Conservation (phyloP, 2,888 invertebrate species). For the Eupithecia tripunctaria region DNA sequence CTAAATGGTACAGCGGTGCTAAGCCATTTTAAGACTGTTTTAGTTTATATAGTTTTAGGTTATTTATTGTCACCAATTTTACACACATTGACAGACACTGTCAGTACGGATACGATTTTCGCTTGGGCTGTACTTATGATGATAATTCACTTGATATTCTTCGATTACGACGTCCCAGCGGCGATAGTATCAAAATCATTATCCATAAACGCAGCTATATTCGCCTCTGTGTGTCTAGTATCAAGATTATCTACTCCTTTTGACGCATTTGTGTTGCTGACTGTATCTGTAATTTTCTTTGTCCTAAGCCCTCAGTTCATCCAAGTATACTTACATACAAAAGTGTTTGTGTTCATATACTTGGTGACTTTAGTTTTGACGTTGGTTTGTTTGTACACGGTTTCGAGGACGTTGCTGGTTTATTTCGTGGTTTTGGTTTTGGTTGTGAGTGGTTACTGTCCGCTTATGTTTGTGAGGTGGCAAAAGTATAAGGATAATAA, state of each 20-base stretch:
- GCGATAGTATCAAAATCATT: constrained; percentile 96
- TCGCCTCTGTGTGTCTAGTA: constrained; percentile 97
- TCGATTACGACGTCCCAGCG: constrained; percentile 95
- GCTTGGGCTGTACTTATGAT: constrained; percentile 96
- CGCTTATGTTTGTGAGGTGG: constrained; percentile 89
- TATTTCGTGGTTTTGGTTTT: constrained; percentile 86
- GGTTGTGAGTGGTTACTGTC: constrained; percentile 89
- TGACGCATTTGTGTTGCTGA: constrained; percentile 95
- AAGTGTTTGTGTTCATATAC: constrained; percentile 81
- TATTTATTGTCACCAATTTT: constrained; percentile 95
- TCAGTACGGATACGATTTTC: constrained; percentile 98
- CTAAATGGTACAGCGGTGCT: constrained; percentile 59
- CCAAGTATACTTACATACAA: constrained; percentile 84
- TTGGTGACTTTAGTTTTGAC: constrained; percentile 80
- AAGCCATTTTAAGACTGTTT: constrained; percentile 90
- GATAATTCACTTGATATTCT: constrained; percentile 94
- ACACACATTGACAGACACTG: constrained; percentile 97
- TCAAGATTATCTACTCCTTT: constrained; percentile 94
- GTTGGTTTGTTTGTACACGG: constrained; percentile 78
- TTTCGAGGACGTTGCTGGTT: constrained; percentile 84
- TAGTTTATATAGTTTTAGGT: constrained; percentile 93
- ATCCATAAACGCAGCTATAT: constrained; percentile 97
- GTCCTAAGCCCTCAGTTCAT: constrained; percentile 94
- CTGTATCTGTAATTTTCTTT: constrained; percentile 94
- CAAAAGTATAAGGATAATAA: constrained; percentile 95